phyloP scores from a whole-genome alignment of 2,113 vertebrate genomes.

The Rafetus swinhoei region DNA sequence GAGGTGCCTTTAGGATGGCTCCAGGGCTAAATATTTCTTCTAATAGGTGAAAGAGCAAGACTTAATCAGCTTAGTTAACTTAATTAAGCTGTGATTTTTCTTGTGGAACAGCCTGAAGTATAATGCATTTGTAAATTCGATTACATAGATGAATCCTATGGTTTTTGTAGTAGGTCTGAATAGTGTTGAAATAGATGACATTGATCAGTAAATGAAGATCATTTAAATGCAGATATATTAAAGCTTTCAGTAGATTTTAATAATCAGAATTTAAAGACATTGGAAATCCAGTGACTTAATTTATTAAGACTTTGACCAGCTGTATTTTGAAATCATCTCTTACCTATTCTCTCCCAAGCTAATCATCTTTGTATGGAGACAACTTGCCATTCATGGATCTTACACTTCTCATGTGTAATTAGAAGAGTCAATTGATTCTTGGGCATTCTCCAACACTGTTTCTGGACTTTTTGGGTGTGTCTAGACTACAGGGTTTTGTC shows the following conservation, averaged over 20 bases:
- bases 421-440: not conserved
- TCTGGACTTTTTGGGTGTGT: not conserved
- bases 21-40: slow-evolving; percentile 47
- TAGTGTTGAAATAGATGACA: not conserved
- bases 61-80: slow-evolving; percentile 69
- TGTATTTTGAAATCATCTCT: not conserved
- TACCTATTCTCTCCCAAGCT: not conserved
- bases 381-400: not conserved
- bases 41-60: slow-evolving; percentile 62
- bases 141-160: slow-evolving; percentile 29
- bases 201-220: not conserved
- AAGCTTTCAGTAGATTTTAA: not conserved
- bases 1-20: slow-evolving; percentile 47
- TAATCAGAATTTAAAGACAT: not conserved
- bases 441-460: not conserved
- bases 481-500: too few species aligned
- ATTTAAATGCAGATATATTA: not conserved
- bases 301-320: not conserved
- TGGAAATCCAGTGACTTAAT: not conserved
- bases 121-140: slow-evolving; percentile 25
- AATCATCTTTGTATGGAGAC: not conserved
- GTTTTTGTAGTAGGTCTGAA: slow-evolving; percentile 3
- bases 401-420: not conserved
- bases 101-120: slow-evolving; percentile 39
- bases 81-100: slow-evolving; percentile 64